phyloP scores from a whole-genome alignment of 2,888 invertebrate species.

The Meganola albula region DNA sequence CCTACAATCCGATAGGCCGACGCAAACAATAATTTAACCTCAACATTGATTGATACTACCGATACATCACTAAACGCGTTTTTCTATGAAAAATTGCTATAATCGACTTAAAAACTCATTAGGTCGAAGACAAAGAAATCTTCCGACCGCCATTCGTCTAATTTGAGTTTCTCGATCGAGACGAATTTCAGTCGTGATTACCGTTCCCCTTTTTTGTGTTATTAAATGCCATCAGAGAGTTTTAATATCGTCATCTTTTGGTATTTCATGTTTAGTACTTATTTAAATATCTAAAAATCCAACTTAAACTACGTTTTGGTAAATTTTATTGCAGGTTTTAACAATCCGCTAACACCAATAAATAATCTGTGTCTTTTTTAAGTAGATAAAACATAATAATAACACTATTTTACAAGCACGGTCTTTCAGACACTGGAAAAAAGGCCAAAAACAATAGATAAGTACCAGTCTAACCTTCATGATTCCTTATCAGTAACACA shows the following conservation, averaged over 20 bases:
- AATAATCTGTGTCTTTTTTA: too few relatives aligned
- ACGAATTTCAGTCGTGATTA: slow-evolving; percentile 69
- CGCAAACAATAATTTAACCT: slow-evolving; percentile 62
- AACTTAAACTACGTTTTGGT: slow-evolving; percentile 3
- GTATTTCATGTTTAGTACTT: slow-evolving; percentile 30
- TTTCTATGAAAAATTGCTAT: slow-evolving; percentile 78
- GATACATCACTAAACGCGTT: slow-evolving; percentile 77
- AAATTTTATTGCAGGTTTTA: too few relatives aligned
- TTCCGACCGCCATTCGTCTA: slow-evolving; percentile 70
- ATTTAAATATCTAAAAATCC: background rate
- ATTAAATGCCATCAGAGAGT: slow-evolving; percentile 50
- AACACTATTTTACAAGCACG: too few relatives aligned
- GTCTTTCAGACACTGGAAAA: too few relatives aligned
- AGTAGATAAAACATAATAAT: too few relatives aligned
- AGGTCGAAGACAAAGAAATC: slow-evolving; percentile 75
- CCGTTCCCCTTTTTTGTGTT: slow-evolving; percentile 57
- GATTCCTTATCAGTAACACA: too few relatives aligned
- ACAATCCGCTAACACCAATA: too few relatives aligned
- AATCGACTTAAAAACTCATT: slow-evolving; percentile 79
- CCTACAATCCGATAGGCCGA: slow-evolving; percentile 55
- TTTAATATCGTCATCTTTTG: slow-evolving; percentile 38
- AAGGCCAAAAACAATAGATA: too few relatives aligned
- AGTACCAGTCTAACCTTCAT: too few relatives aligned
- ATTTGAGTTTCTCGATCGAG: slow-evolving; percentile 73
- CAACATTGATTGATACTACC: slow-evolving; percentile 74